These are phyloP conservation scores for Aphelocoma coerulescens DNA, from an alignment of 2,113 vertebrate species.

Conservation along the genomic window DNA sequence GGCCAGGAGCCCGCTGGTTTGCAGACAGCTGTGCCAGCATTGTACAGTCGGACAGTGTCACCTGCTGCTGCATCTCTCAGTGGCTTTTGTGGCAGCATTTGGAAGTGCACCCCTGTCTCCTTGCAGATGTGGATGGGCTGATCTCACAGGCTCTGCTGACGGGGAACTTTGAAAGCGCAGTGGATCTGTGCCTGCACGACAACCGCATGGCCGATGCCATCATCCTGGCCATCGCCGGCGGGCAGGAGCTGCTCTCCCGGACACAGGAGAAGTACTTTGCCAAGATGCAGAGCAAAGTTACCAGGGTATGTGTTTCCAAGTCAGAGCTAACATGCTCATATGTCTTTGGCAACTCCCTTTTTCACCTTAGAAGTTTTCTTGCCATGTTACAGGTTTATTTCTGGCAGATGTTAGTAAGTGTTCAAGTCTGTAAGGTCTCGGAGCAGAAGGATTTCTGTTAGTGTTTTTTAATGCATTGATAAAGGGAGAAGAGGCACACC, in stretches of 20 bases:
- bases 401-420: not conserved
- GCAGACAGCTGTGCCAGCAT: accelerated
- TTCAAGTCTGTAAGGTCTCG: not conserved
- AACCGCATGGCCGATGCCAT: slow-evolving; percentile 96
- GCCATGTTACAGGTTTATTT: not conserved
- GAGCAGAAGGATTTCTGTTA: not conserved
- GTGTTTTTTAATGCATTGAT: not conserved
- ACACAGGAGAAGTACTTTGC: slow-evolving; percentile 93
- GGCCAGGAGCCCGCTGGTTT: not conserved
- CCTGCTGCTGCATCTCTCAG: not conserved
- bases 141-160: slow-evolving; percentile 93
- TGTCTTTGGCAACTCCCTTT: not conserved
- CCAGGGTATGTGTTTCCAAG: slow-evolving; percentile 78
- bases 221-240: slow-evolving; percentile 92
- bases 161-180: slow-evolving; percentile 89
- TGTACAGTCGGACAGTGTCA: not conserved
- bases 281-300: slow-evolving; percentile 89
- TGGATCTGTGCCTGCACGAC: slow-evolving; percentile 93
- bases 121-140: slow-evolving; percentile 90
- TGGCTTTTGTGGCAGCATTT: not conserved
- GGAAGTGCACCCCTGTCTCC: not conserved
- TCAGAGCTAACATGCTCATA: not conserved
- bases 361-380: not conserved
- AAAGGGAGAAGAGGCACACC: not conserved
- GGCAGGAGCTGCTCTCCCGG: slow-evolving; percentile 84